Evolutionary conservation across 1,140 invertebrate genomes (phyloP).

Genomic region (Rhagoletis zephyria): DNA sequence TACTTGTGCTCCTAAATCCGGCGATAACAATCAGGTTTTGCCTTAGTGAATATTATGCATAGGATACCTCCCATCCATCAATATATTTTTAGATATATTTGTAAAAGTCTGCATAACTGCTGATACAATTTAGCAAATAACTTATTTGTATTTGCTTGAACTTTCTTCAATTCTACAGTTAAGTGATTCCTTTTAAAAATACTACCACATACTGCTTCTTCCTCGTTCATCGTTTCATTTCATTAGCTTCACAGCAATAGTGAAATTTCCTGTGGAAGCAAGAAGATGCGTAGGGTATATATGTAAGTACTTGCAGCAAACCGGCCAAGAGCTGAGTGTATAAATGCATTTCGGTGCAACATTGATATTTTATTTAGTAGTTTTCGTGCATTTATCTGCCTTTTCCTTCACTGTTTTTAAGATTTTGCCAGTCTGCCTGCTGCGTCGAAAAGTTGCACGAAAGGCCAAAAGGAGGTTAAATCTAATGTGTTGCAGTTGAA

Average conservation of each 20-base stretch:
- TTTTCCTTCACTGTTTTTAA: not conserved
- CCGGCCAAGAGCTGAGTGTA: not conserved
- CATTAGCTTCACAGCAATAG: slow-evolving; percentile 22
- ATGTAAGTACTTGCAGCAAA: not conserved
- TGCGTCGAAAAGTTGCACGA: not conserved
- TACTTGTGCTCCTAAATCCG: no score
- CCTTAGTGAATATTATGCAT: no score
- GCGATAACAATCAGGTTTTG: no score
- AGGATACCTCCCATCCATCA: no score
- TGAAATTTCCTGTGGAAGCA: not conserved
- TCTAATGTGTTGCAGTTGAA: slow-evolving; percentile 33
- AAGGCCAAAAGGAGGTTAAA: slow-evolving; percentile 33
- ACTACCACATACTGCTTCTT: not conserved
- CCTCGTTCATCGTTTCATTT: not conserved
- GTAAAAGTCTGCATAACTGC: not conserved
- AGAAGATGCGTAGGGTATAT: not conserved
- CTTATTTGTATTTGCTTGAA: slow-evolving; percentile 38
- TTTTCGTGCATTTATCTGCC: not conserved
- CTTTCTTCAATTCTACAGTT: slow-evolving; percentile 1
- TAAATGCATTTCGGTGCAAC: slow-evolving; percentile 14
- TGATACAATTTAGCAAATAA: slow-evolving; percentile 47
- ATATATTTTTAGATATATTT: no score
- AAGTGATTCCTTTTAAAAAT: slow-evolving; percentile 28
- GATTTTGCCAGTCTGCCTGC: not conserved
- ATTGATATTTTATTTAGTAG: slow-evolving; percentile 36